Percentiles rank a stretch among this genome's conserved stretches.
phyloP scores from a whole-genome alignment of 1,140 invertebrate genomes.

The Homalodisca vitripennis region DNA sequence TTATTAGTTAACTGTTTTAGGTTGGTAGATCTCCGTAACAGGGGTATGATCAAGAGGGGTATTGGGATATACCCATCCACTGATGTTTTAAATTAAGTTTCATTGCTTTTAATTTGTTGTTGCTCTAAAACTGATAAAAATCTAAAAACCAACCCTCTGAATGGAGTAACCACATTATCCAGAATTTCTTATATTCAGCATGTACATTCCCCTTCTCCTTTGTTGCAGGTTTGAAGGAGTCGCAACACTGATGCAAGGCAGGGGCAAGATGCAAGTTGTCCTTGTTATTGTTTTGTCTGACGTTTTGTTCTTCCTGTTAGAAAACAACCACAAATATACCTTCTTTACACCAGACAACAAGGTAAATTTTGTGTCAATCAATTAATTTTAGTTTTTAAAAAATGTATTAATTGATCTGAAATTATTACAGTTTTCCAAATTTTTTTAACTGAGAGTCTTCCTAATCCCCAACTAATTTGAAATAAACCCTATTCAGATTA shows the following conservation, averaged over 20 bases:
- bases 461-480: neutral
- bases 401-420: neutral
- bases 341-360: slow-evolving; percentile 88
- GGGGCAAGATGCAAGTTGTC: slow-evolving; percentile 79
- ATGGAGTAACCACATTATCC: too few relatives aligned
- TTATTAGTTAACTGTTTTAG: too few relatives aligned
- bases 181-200: too few relatives aligned
- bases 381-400: neutral
- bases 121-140: too few relatives aligned
- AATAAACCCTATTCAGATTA: neutral
- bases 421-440: neutral
- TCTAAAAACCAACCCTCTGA: too few relatives aligned
- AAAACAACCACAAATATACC: slow-evolving; percentile 73
- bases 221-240: slow-evolving; percentile 77
- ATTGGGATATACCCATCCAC: too few relatives aligned
- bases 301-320: slow-evolving; percentile 86
- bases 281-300: slow-evolving; percentile 88
- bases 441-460: neutral
- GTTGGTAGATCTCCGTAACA: too few relatives aligned
- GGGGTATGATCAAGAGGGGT: too few relatives aligned
- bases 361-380: slow-evolving; percentile 51
- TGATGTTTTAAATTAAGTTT: too few relatives aligned
- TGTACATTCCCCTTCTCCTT: too few relatives aligned
- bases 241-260: slow-evolving; percentile 79
- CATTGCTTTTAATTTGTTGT: too few relatives aligned